phyloP scores from a whole-genome alignment of 2,113 vertebrate species.

The Zosterops hypoxanthus region DNA sequence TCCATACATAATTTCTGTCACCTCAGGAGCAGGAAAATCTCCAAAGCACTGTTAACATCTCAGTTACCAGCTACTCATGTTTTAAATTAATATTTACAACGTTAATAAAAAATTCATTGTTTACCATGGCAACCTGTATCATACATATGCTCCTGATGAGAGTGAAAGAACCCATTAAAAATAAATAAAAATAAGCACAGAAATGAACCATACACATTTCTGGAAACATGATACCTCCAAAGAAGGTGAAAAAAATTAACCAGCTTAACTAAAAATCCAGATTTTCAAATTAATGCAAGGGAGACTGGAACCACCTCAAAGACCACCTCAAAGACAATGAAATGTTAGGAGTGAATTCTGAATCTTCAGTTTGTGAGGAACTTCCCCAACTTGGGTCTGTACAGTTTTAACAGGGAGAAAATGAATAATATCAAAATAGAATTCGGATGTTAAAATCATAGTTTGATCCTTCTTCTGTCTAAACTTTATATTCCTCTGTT shows the following conservation, averaged over 20 bases:
- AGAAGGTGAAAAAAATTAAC: neutral
- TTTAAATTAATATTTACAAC: conserved; percentile 33
- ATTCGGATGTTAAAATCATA: neutral
- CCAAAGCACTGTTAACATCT: neutral
- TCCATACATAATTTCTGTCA: neutral
- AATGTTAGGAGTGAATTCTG: neutral
- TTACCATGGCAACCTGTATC: conserved; percentile 26
- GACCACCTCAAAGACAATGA: neutral
- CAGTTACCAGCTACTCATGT: neutral
- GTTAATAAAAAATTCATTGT: conserved; percentile 35
- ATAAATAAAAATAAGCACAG: conserved; percentile 19
- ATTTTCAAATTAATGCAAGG: neutral
- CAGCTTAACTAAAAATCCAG: neutral
- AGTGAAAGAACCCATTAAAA: neutral
- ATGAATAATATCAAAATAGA: neutral
- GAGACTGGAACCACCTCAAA: neutral
- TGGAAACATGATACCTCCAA: neutral
- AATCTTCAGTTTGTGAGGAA: neutral
- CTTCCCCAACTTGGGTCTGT: neutral
- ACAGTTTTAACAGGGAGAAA: neutral
- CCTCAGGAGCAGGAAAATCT: neutral
- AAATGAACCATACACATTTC: neutral
- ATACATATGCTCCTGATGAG: neutral
- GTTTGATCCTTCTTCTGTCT: neutral
- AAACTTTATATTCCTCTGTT: neutral